Evolutionary conservation across 2,113 vertebrate genomes (phyloP), one percentile per base, ranked within the genome.

Genomic region (Hydropotes inermis): DNA sequence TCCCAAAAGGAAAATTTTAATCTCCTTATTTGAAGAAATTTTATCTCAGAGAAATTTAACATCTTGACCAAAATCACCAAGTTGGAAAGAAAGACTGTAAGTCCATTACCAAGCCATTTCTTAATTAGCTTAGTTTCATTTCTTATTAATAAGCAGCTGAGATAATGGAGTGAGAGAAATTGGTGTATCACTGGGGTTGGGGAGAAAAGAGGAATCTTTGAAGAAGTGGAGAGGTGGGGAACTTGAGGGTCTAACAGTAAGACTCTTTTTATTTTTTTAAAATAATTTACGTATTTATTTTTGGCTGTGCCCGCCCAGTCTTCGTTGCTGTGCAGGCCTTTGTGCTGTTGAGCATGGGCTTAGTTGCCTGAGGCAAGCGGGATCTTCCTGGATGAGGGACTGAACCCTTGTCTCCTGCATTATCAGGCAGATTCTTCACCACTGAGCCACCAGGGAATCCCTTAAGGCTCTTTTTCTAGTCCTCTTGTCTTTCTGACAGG

Each of bases 11-110:
- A 25, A 83, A 86, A 27, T 89, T 78, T 85, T 52, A 82, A 82
- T 76, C 76, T 28, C 23, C 39, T 96, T 83, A 55, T 76, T 85
- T 92, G 79, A 92, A 90, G 28, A 94, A 91, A 90, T 4, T 64
- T n/a, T 27, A 83, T 33, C 89, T 93, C 39, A 83, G 79, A 82
- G 45, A 92, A 82, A 83, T 67, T 33, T 64, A 55, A 23, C 43
- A 54, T 81, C 52, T 89, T 81, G 21, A 58, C 11, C 54, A 81
- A 61, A 91, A 58, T 91, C 54, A 95, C 33, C 7, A 13, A 36
- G 6, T 64, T 83, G 89, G 36, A 4, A 64, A 47, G 25, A 87
- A 67, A 93, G 67, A 82, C 16, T 33, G 4, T 21, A 74, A 30
- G 39, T 60, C n/a, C 1, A 28, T 27, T 64, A 39, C 87, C 78